Percentiles rank a stretch among this genome's conserved stretches.
Conservation (phyloP, 2,797 vertebrate genomes). For the Gobionotothen gibberifrons region DNA sequence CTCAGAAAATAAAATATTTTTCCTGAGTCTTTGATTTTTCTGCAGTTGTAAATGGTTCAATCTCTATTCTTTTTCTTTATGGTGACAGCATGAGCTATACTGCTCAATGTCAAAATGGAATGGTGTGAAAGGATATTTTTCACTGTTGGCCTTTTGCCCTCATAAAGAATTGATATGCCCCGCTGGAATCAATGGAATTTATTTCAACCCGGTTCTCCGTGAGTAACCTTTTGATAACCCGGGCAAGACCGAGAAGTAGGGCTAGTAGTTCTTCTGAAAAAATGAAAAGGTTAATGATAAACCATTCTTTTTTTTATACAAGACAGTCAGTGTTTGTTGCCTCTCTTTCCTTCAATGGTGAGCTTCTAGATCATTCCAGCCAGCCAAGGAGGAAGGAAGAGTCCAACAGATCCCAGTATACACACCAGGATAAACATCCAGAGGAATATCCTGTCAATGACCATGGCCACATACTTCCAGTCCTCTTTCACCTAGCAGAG, state of each 20-base stretch:
- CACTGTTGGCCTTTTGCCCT: constrained; percentile 67
- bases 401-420: constrained; percentile 92
- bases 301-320: constrained; percentile 28
- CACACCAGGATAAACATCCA: constrained; percentile 96
- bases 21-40: constrained; percentile 5
- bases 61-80: constrained; percentile 24
- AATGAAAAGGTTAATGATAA: constrained; percentile 38
- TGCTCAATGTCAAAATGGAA: constrained; percentile 57
- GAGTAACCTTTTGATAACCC: constrained; percentile 48
- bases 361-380: constrained; percentile 92
- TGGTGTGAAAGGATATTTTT: constrained; percentile 46
- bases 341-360: neutral
- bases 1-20: neutral
- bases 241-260: constrained; percentile 28
- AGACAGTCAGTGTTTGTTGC: constrained; percentile 22
- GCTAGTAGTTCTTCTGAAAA: constrained; percentile 43
- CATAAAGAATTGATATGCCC: constrained; percentile 71
- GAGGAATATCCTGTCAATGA: constrained; percentile 95
- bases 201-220: constrained; percentile 49
- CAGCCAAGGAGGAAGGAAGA: constrained; percentile 94
- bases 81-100: constrained; percentile 36
- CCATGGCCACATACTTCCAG: constrained; percentile 97
- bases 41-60: constrained; percentile 8
- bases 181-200: constrained; percentile 58
- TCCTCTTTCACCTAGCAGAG: constrained; percentile 91